These are phyloP conservation scores for Ovibos moschatus DNA, from an alignment of 2,113 vertebrate genomes.

Conservation along the genomic window DNA sequence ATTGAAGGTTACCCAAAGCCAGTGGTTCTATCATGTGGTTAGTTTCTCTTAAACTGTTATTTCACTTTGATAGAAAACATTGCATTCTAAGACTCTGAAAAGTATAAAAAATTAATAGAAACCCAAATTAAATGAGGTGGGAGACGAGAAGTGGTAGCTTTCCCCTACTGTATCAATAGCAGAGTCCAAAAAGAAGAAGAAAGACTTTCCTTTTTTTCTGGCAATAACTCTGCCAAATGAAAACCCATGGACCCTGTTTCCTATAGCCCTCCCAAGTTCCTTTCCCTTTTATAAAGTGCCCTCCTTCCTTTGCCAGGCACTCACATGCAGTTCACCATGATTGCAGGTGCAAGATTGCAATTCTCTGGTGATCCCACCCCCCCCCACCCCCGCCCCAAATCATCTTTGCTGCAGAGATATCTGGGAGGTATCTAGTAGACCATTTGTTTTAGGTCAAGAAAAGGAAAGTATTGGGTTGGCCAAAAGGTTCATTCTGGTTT, in stretches of 20 bases:
- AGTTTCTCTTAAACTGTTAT: neutral
- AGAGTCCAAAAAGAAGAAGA: neutral
- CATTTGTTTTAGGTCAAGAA: neutral
- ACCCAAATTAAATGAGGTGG: neutral
- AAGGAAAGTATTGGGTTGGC: neutral
- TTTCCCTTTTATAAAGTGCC: neutral
- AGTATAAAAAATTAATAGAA: neutral
- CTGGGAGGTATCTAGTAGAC: neutral
- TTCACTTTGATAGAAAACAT: neutral
- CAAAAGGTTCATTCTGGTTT: neutral
- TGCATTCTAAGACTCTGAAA: neutral
- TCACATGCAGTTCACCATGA: neutral
- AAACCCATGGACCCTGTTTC: neutral
- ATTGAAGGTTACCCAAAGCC: neutral
- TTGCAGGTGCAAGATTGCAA: neutral
- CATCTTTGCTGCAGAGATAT: neutral
- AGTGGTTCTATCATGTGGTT: neutral
- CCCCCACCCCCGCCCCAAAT: fast-evolving
- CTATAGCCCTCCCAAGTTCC: neutral
- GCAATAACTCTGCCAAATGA: neutral
- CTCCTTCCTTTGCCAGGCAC: neutral
- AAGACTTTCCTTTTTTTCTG: neutral
- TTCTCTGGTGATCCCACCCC: neutral
- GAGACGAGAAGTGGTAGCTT: neutral
- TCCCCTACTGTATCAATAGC: neutral